Evolutionary conservation across 2,797 vertebrate species (phyloP), one percentile per base, ranked within the genome.

Genomic region (Atherinosoma microstoma): DNA sequence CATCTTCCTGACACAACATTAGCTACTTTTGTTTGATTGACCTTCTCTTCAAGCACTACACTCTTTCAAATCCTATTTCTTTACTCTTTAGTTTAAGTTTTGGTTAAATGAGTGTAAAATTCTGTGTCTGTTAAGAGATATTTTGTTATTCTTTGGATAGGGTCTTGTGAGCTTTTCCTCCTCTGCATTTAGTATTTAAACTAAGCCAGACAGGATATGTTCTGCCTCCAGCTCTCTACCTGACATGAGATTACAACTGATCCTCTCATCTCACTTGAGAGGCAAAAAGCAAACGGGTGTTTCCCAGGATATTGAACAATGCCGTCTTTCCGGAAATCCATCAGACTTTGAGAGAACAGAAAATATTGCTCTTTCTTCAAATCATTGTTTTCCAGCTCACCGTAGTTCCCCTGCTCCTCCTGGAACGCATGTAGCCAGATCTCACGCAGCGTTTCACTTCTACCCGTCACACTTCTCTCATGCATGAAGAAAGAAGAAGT

Each of bases 241-340:
- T 53, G 45, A 66, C 22, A 18, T 35, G 47, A 40, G 38, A 60
- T 80, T 72, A 67, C 40, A 57, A 68, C 58, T 66, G 30, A 71
- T 67, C 58, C 32, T 70, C 34, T 66, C 58, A 22, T 30, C 34
- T 47, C 53, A 40, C 58, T 36, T 4, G 6, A 30, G 54, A 27
- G 20, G 11, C 30, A 71, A 47, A 30, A 62, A 36, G 30, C 66
- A 70, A 49, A 66, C 27, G 1, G 2, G 61, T 61, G 29, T 35
- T 73, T 73, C 56, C 40, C 58, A 13, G 30, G 66, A 35, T 34
- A 10, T 42, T 38, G 22, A 30, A 20, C 58, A 10, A 49, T 40
- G 1, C 51, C 15, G 53, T 65, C 22, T 36, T 40, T 62, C 49
- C 36, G 54, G 20, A 69, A 65, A 72, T 36, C 29, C 36, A 29